A percentile compares a stretch with the other conserved stretches of the same genome.
These are phyloP conservation scores for Callochromis pleurospilus DNA, from an alignment of 2,113 vertebrate species.

Conservation along the genomic window DNA sequence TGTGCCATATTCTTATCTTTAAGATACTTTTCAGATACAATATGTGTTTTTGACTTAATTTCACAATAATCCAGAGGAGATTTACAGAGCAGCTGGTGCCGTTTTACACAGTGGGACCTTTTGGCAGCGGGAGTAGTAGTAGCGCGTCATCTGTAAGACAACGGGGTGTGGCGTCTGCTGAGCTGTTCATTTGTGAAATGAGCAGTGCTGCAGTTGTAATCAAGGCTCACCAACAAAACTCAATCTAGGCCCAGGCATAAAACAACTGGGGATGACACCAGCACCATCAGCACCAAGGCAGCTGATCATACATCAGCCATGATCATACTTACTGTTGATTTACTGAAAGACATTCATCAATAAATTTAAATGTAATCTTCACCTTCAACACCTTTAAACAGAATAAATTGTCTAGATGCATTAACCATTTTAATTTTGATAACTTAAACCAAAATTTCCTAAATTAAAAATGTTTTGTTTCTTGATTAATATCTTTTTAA, in stretches of 20 bases:
- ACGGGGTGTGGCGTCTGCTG: neutral
- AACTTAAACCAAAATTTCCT: neutral
- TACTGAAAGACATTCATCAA: neutral
- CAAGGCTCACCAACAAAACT: conserved; percentile 27
- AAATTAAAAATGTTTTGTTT: neutral
- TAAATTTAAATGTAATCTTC: neutral
- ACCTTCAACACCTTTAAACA: neutral
- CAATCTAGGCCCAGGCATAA: conserved; percentile 17
- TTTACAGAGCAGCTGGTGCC: neutral
- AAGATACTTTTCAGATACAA: neutral
- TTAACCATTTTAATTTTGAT: neutral
- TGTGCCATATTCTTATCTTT: neutral
- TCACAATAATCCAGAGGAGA: neutral
- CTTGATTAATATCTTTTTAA: conserved; percentile 1
- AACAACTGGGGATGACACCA: conserved; percentile 18
- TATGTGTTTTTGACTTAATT: neutral
- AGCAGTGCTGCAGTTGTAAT: conserved; percentile 28
- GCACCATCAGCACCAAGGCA: conserved; percentile 5
- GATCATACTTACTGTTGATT: neutral
- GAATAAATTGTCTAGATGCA: neutral
- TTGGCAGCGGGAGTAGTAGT: neutral
- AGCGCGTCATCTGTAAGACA: neutral
- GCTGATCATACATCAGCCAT: neutral
- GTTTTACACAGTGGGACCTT: neutral
- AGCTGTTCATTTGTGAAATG: neutral